Conservation (phyloP, 2,113 vertebrate genomes). For the Forbesichthys agassizii region DNA sequence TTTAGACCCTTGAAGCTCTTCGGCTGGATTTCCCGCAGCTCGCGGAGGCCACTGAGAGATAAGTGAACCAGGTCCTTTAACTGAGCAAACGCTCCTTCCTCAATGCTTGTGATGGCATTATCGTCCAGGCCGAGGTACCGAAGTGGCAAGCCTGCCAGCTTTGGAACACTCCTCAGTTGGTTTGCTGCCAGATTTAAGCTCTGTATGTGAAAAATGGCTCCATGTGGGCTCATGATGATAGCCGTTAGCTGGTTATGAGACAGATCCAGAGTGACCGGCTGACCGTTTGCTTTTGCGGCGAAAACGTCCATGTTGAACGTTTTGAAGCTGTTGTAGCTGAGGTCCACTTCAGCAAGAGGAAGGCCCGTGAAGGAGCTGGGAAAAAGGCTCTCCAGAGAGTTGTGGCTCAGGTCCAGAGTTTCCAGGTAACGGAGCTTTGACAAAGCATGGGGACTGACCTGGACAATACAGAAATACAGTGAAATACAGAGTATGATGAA, state of each 20-base stretch:
- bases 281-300: conserved; percentile 79
- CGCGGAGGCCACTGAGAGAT: conserved; percentile 80
- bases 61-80: conserved; percentile 85
- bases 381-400: conserved; percentile 80
- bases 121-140: conserved; percentile 88
- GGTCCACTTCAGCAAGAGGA: conserved; percentile 86
- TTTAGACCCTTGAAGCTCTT: conserved; percentile 81
- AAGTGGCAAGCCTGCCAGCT: conserved; percentile 81
- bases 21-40: conserved; percentile 75
- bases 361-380: conserved; percentile 83
- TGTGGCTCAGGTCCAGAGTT: conserved; percentile 92
- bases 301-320: conserved; percentile 82
- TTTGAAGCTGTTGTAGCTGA: conserved; percentile 87
- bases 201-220: conserved; percentile 77
- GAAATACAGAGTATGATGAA: not conserved
- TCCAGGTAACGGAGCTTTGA: conserved; percentile 93
- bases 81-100: conserved; percentile 77
- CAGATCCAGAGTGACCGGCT: conserved; percentile 85
- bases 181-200: conserved; percentile 89
- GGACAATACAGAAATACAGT: not conserved
- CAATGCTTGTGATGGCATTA: conserved; percentile 80
- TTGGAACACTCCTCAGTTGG: conserved; percentile 74
- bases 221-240: conserved; percentile 51
- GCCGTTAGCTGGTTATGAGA: conserved; percentile 83
- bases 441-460: conserved; percentile 79